Evolutionary conservation across 2,113 vertebrate species (phyloP), one percentile per base, ranked within the genome.

Genomic region (Agapornis roseicollis): DNA sequence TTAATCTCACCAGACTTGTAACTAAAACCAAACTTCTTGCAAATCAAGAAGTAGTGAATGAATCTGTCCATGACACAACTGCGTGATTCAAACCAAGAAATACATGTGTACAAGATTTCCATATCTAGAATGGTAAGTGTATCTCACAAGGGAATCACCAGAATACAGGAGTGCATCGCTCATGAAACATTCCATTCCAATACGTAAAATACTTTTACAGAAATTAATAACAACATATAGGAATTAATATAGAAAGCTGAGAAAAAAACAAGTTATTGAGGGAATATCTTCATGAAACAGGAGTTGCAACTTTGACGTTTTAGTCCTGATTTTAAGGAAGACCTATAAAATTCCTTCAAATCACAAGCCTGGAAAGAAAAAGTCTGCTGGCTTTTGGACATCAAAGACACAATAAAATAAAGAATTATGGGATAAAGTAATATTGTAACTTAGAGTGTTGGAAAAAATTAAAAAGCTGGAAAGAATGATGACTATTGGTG

Each of bases 61-160:
- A 50, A 76, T 64, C 25, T 29, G 19, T 33, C 17, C 13, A 8
- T 35, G 19, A 28, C 74, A 93, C 37, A 89, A 22, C 7, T 6
- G 13, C 0, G 0, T 0, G 2, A 63, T 70, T 18, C 78, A 70
- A 80, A 78, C 1, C 12, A 65, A 84, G 16, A 84, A 53, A 31
- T n/a, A 49, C 2, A 2, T 11, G 16, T n/a, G 10, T 16, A 42
- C 25, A 68, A 78, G 0, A 68, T 55, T 88, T 79, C 39, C 0
- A 0, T 72, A 72, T 39, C 13, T 82, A 42, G 31, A 0, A 1
- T 22, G 7, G 29, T 33, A 92, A 91, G 55, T 33, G 9, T n/a
- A 13, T 79, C 55, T 79, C 42, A 39, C 24, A 61, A 61, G 10
- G n/a, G 20, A 61, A 44, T 65, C 27, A 49, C 27, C 27, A 80